Evolutionary conservation across 2,113 vertebrate species (phyloP).

Genomic region (Puntigrus tetrazona): DNA sequence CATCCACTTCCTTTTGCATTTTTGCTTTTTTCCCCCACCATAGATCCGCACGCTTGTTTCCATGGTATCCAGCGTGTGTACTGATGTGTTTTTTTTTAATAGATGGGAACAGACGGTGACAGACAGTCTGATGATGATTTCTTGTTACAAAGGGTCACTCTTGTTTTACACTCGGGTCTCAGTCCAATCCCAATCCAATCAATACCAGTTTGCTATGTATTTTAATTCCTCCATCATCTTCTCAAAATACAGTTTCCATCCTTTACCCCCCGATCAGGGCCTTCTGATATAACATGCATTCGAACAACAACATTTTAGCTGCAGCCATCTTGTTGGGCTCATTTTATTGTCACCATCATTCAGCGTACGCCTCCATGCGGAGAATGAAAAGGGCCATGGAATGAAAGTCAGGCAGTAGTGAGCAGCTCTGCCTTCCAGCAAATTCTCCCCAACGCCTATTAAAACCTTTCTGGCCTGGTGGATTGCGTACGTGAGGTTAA

Average conservation of each 20-base stretch:
- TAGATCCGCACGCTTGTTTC: constrained; percentile 13
- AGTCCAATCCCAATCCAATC: neutral
- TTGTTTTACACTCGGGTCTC: neutral
- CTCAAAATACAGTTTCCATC: neutral
- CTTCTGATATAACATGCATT: constrained; percentile 44
- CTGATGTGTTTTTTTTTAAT: constrained; percentile 6
- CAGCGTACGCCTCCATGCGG: constrained; percentile 36
- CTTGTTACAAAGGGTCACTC: constrained; percentile 19
- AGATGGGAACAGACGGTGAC: constrained; percentile 12
- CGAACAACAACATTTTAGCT: constrained; percentile 56
- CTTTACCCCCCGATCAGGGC: constrained; percentile 22
- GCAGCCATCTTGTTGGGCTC: neutral
- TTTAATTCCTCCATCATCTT: constrained; percentile 21
- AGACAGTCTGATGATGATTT: constrained; percentile 19
- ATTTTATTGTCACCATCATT: constrained; percentile 40
- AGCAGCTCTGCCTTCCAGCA: constrained; percentile 59
- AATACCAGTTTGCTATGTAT: neutral
- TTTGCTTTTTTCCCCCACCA: neutral
- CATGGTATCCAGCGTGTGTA: neutral
- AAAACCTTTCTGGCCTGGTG: constrained; percentile 61
- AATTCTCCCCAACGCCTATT: constrained; percentile 65
- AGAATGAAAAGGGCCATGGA: constrained; percentile 62
- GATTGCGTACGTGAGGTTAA: constrained; percentile 63
- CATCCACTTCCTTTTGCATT: neutral
- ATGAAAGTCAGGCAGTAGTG: constrained; percentile 53